A percentile compares a stretch with the other conserved stretches of the same genome.
Evolutionary conservation across 2,888 invertebrate species (phyloP).

Genomic region (Ganaspis brasiliensis): DNA sequence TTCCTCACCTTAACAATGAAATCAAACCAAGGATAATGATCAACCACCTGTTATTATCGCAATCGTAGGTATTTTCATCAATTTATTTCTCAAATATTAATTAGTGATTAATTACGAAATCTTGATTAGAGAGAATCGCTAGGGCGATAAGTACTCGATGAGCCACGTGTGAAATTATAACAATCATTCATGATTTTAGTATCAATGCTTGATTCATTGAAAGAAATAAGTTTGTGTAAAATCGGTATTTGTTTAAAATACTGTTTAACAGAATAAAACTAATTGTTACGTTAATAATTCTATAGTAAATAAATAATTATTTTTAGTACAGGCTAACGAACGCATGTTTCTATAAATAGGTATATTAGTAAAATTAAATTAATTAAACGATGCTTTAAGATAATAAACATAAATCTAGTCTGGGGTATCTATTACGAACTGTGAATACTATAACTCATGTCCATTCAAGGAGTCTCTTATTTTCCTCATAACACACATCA

Average conservation of each 20-base stretch:
- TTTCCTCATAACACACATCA: not conserved
- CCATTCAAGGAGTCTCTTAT: conserved; percentile 8
- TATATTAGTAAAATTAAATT: conserved; percentile 1
- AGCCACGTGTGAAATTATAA: too few relatives aligned
- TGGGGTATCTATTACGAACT: not conserved
- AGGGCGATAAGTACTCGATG: too few relatives aligned
- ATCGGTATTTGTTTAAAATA: too few relatives aligned
- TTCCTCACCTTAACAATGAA: not conserved
- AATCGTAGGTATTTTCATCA: not conserved
- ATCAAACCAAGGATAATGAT: not conserved
- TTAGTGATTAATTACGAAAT: not conserved
- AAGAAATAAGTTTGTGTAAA: too few relatives aligned
- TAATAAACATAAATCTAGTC: not conserved
- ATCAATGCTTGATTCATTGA: too few relatives aligned
- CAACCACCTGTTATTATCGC: conserved; percentile 14
- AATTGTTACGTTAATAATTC: too few relatives aligned
- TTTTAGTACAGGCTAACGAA: not conserved
- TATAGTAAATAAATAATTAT: too few relatives aligned
- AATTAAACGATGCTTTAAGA: not conserved
- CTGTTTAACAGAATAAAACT: too few relatives aligned
- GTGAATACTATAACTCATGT: not conserved
- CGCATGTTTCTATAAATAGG: not conserved
- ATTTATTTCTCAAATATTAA: not conserved
- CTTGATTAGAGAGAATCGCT: not conserved
- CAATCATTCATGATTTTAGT: too few relatives aligned